phyloP scores from a whole-genome alignment of 2,113 vertebrate species.

The Tragulus kanchil region DNA sequence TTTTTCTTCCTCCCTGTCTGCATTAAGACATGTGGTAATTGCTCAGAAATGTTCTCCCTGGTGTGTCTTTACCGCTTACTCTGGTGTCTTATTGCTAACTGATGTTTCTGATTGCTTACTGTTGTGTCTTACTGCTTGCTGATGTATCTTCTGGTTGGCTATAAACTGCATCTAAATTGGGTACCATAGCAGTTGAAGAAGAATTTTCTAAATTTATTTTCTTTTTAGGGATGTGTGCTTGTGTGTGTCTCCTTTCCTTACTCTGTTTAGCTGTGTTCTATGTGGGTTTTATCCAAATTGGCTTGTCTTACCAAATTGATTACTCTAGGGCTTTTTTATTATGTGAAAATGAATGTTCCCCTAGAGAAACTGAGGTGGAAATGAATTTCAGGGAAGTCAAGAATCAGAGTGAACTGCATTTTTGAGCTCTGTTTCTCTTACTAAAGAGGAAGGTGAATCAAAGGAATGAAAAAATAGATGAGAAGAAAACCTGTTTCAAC shows the following conservation, averaged over 20 bases:
- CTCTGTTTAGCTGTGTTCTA: background rate
- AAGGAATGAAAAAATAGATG: slow-evolving; percentile 13
- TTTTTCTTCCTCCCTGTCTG: slow-evolving; percentile 52
- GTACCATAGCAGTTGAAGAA: slow-evolving; percentile 47
- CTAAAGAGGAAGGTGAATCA: slow-evolving; percentile 4
- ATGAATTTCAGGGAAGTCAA: slow-evolving; percentile 58
- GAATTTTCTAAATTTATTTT: slow-evolving; percentile 68
- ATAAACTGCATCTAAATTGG: slow-evolving; percentile 74
- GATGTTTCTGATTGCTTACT: slow-evolving; percentile 75
- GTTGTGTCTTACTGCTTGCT: slow-evolving; percentile 75
- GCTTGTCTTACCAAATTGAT: slow-evolving; percentile 53
- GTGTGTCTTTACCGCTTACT: slow-evolving; percentile 72
- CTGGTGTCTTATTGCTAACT: slow-evolving; percentile 54
- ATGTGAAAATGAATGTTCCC: slow-evolving; percentile 42
- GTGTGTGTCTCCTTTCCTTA: background rate
- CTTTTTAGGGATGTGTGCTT: background rate
- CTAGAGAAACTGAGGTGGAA: slow-evolving; percentile 61
- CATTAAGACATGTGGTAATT: slow-evolving; percentile 80
- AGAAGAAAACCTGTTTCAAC: background rate
- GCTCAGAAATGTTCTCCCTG: slow-evolving; percentile 76
- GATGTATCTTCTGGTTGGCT: slow-evolving; percentile 74
- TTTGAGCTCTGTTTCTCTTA: slow-evolving; percentile 53
- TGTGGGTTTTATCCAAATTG: slow-evolving; percentile 37
- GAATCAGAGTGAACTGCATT: slow-evolving; percentile 11
- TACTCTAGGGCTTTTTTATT: slow-evolving; percentile 51